phyloP scores from a whole-genome alignment of 2,113 vertebrate species.

The Eptesicus fuscus region DNA sequence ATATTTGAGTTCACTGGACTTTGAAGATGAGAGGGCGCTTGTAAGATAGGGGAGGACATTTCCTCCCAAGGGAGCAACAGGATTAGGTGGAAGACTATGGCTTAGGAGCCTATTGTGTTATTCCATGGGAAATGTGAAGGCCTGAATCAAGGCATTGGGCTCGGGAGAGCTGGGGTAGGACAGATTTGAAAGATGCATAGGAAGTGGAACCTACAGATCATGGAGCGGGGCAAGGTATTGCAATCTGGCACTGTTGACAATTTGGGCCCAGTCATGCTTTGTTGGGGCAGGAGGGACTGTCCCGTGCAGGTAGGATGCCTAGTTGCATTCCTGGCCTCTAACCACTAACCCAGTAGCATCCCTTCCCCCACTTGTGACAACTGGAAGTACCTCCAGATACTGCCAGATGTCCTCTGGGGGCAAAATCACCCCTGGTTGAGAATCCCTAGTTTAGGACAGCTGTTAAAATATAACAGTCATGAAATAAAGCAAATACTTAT shows the following conservation, averaged over 20 bases:
- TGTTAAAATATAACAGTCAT: not conserved
- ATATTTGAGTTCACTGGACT: not conserved
- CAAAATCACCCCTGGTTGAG: not conserved
- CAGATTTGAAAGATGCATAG: not conserved
- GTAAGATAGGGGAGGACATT: not conserved
- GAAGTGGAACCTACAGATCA: not conserved
- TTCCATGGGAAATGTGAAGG: not conserved
- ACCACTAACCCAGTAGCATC: not conserved
- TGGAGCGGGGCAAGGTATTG: not conserved
- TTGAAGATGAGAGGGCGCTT: not conserved
- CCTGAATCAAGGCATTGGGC: not conserved
- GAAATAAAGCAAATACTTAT: not conserved
- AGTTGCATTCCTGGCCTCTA: not conserved
- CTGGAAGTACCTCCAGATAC: not conserved
- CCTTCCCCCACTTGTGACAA: not conserved
- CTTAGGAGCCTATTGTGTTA: not conserved
- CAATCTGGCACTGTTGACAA: accelerated
- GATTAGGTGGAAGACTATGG: not conserved
- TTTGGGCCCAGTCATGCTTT: not conserved
- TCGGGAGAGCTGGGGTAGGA: not conserved
- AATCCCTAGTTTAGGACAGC: not conserved
- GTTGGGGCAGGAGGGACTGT: not conserved
- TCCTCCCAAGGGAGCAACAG: not conserved
- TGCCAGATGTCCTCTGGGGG: not conserved
- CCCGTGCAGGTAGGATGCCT: not conserved